These are phyloP conservation scores for Tiliqua scincoides DNA, from an alignment of 2,113 vertebrate genomes.

Conservation along the genomic window DNA sequence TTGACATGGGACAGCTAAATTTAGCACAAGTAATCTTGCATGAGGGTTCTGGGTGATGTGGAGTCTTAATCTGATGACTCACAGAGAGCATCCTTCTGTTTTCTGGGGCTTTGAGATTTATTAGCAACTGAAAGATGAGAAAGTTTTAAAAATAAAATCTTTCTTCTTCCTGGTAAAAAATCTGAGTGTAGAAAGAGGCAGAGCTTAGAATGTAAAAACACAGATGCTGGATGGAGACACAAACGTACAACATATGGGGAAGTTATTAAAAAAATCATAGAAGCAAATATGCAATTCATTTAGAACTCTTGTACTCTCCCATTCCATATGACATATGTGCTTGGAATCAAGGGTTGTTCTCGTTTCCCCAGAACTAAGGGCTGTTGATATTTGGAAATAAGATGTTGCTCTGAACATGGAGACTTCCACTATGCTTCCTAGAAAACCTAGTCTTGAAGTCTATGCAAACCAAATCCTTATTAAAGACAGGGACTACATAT, in stretches of 20 bases:
- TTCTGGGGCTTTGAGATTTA: not conserved
- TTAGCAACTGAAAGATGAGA: slow-evolving; percentile 14
- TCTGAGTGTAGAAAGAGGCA: not conserved
- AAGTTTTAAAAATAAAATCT: slow-evolving; percentile 1
- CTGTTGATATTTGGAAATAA: slow-evolving; percentile 3
- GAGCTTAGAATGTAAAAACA: slow-evolving; percentile 16
- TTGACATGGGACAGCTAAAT: not conserved
- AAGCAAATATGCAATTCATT: slow-evolving; percentile 7
- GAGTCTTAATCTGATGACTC: not conserved
- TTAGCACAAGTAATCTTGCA: not conserved
- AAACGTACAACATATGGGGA: not conserved
- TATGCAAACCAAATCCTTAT: not conserved
- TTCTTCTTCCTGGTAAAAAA: slow-evolving; percentile 7
- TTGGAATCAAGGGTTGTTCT: slow-evolving; percentile 17
- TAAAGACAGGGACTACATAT: not conserved
- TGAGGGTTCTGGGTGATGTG: not conserved
- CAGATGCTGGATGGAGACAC: not conserved
- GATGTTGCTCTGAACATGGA: not conserved
- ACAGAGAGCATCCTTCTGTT: not conserved
- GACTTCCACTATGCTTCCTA: not conserved
- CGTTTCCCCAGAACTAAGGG: not conserved
- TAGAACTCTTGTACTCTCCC: not conserved
- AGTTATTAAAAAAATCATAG: not conserved
- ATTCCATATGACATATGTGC: not conserved
- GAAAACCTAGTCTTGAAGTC: not conserved